Base-by-base conservation (phyloP, 1,140 invertebrate species). In the Drosophila pallidifrons region DNA sequence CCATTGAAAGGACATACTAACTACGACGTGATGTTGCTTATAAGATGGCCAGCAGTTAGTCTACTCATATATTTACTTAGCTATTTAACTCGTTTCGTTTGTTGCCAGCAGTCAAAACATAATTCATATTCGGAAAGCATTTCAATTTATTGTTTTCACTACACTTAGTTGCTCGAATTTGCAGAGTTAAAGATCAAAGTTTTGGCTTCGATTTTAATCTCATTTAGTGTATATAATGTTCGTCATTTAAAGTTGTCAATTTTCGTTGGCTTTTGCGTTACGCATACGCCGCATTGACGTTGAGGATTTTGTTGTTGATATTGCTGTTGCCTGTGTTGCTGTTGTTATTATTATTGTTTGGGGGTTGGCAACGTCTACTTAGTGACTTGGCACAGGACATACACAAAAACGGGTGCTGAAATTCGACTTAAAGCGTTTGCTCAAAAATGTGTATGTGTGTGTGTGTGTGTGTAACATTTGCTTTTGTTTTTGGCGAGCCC, bases 261-360 rank as follows among this genome's bases (percentile, higher is more conserved):
- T 65, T 65, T 35, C 2, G 10, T 13, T 66, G 15, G 15, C 10
- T 20, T 45, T 74, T 45, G 15, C 7, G 45, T 81, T 77, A 81
- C 82, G 68, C 69, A 83, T 85, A 81, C 65, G 81, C 32, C 63
- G 45, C 38, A 52, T 82, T 67, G 66, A 51, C 58, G 52, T 28
- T 28, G 16, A 38, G 35, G 41, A 15, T 49, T 58, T 58, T 35
- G n/a, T 25, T 25, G 5, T 6, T 15, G 11, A n/a, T 65, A 28
- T 54, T 47, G 7, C 25, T 41, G 13, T 20, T 57, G 35, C 41
- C n/a, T n/a, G n/a, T 57, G 38, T 41, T 41, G 20, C 20, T 11
- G 8, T 41, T 41, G 38, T n/a, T 25, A 25, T 25, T 25, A 32
- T 32, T 32, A 6, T 32, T 32, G 30, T 32, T 32, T 51, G 28